Conservation (phyloP, 2,888 invertebrate genomes). For the Omphaloscelis lunosa region DNA sequence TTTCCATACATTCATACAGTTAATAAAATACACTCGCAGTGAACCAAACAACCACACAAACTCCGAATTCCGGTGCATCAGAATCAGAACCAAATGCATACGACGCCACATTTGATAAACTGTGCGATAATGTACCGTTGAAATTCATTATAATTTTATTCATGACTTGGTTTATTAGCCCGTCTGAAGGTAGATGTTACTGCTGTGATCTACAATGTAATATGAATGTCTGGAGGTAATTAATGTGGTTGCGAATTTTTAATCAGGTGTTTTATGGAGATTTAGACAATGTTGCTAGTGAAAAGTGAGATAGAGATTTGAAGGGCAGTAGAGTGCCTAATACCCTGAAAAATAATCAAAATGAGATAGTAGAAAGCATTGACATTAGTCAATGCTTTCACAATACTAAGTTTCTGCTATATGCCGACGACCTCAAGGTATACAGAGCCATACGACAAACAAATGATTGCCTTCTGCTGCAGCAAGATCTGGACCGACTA, state of each 20-base stretch:
- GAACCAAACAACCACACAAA: slow-evolving; percentile 56
- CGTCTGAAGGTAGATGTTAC: slow-evolving; percentile 60
- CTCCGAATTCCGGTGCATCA: slow-evolving; percentile 66
- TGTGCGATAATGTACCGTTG: slow-evolving; percentile 77
- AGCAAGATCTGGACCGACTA: too few relatives aligned
- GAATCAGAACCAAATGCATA: slow-evolving; percentile 77
- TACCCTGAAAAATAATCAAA: too few relatives aligned
- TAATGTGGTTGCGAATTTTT: slow-evolving; percentile 64
- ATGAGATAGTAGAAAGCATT: too few relatives aligned
- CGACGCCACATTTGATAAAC: slow-evolving; percentile 80
- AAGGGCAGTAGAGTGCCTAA: neutral
- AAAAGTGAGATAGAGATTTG: neutral
- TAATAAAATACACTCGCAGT: slow-evolving; percentile 50
- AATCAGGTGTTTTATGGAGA: slow-evolving; percentile 45
- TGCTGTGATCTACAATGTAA: slow-evolving; percentile 69
- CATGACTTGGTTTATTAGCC: slow-evolving; percentile 81
- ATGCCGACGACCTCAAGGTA: too few relatives aligned
- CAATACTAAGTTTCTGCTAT: too few relatives aligned
- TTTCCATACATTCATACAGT: slow-evolving; percentile 20
- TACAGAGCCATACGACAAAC: too few relatives aligned
- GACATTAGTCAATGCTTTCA: too few relatives aligned
- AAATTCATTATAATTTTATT: slow-evolving; percentile 89
- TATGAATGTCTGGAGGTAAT: slow-evolving; percentile 67
- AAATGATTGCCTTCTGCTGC: too few relatives aligned
- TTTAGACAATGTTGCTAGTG: slow-evolving; percentile 2